A percentile compares a stretch with the other conserved stretches of the same genome.
phyloP scores from a whole-genome alignment of 2,888 invertebrate genomes.

The Crocallis elinguaria region DNA sequence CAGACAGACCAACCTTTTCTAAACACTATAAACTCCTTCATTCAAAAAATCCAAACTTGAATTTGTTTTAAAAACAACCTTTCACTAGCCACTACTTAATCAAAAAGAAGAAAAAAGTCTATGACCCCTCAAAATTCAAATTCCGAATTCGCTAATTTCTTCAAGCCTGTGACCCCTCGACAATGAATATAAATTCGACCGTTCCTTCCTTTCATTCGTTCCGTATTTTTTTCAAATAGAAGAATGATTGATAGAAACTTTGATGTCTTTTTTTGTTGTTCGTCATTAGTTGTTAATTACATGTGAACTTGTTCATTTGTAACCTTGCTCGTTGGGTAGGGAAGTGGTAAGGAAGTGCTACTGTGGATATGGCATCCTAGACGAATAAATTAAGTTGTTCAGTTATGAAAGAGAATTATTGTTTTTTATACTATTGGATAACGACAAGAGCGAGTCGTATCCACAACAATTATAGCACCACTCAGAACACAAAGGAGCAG shows the following conservation, averaged over 20 bases:
- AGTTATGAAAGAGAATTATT: too few species aligned
- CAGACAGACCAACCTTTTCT: too few species aligned
- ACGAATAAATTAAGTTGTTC: background rate
- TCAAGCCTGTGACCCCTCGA: background rate
- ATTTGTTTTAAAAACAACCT: background rate
- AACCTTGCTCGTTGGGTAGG: constrained; percentile 50
- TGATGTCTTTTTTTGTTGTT: constrained; percentile 78
- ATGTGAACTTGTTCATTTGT: constrained; percentile 78
- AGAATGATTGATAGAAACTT: constrained; percentile 76
- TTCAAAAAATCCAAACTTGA: too few species aligned
- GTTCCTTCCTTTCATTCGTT: constrained; percentile 47
- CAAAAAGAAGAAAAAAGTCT: background rate
- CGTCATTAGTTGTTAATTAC: constrained; percentile 80
- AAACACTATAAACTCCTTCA: too few species aligned
- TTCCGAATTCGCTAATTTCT: constrained; percentile 1
- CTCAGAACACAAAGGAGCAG: too few species aligned
- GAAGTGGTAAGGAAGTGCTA: constrained; percentile 36
- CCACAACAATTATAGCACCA: too few species aligned
- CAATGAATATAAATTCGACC: constrained; percentile 24
- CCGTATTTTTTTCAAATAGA: constrained; percentile 67
- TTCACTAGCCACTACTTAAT: constrained; percentile 7
- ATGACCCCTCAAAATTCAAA: constrained; percentile 4
- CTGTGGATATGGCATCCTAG: constrained; percentile 44
- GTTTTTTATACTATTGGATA: too few species aligned
- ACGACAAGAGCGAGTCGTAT: too few species aligned